These are phyloP conservation scores for Aptenodytes patagonicus DNA, from an alignment of 2,113 vertebrate species.

Conservation along the genomic window DNA sequence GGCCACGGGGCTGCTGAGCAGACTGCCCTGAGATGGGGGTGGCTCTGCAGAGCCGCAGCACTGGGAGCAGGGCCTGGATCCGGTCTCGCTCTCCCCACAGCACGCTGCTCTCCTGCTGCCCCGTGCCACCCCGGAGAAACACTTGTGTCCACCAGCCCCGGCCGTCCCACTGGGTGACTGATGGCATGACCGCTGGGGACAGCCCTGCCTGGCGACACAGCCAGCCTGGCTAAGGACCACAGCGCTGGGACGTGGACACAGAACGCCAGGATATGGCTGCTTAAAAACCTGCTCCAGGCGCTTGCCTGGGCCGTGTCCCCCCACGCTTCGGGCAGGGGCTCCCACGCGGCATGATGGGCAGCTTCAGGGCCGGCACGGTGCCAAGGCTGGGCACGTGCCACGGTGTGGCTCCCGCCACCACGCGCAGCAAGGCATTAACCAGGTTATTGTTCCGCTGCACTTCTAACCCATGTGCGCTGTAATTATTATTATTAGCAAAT, in stretches of 20 bases:
- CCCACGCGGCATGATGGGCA: fast-evolving
- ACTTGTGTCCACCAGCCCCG: neutral
- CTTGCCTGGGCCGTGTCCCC: fast-evolving
- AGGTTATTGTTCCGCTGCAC: neutral
- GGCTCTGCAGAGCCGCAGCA: neutral
- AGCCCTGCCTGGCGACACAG: neutral
- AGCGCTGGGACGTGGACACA: neutral
- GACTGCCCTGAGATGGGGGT: neutral
- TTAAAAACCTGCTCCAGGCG: fast-evolving
- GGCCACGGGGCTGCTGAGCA: neutral
- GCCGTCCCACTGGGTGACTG: neutral
- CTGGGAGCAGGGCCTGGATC: neutral
- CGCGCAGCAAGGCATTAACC: neutral
- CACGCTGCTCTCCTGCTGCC: neutral
- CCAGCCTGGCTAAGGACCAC: neutral
- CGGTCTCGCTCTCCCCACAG: fast-evolving
- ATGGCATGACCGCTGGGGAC: neutral
- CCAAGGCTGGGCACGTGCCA: neutral
- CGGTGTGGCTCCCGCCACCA: fast-evolving
- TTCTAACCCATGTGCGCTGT: neutral
- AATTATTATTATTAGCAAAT: conserved; percentile 40
- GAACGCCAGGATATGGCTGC: fast-evolving
- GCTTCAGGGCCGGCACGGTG: neutral
- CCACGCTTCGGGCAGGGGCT: fast-evolving
- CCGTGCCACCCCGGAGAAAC: neutral